Conservation (phyloP, 2,888 invertebrate genomes). For the Agelastica alni region DNA sequence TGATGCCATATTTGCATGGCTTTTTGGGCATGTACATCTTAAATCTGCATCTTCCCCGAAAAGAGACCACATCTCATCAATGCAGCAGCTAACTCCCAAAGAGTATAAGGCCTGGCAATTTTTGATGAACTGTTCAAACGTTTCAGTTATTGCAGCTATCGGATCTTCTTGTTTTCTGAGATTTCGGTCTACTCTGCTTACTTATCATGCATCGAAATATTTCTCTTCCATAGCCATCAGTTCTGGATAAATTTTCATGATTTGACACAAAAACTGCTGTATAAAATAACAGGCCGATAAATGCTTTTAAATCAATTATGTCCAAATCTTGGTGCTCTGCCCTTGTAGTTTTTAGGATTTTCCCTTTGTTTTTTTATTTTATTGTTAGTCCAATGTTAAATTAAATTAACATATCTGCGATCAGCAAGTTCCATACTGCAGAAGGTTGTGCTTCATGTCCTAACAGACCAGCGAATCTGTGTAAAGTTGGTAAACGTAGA, state of each 20-base stretch:
- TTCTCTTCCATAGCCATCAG: slow-evolving; percentile 36
- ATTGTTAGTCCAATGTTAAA: slow-evolving; percentile 2
- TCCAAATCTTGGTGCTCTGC: too few species aligned
- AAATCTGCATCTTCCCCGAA: not conserved
- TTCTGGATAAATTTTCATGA: slow-evolving; percentile 31
- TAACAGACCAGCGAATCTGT: not conserved
- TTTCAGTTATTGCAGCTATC: not conserved
- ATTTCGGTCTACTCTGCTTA: slow-evolving; percentile 10
- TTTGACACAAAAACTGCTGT: too few species aligned
- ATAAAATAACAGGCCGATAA: too few species aligned
- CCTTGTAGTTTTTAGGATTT: slow-evolving; percentile 1
- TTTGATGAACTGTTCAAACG: not conserved
- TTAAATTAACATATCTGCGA: slow-evolving; percentile 4
- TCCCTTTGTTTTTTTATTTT: slow-evolving; percentile 6
- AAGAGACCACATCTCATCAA: not conserved
- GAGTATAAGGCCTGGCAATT: not conserved
- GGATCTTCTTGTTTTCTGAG: not conserved
- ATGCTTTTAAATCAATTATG: too few species aligned
- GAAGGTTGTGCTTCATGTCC: not conserved
- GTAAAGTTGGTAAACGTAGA: slow-evolving; percentile 6
- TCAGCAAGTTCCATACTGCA: slow-evolving; percentile 5
- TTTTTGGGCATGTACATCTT: not conserved
- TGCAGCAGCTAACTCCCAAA: not conserved
- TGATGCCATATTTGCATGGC: too few species aligned
- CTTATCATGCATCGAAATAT: slow-evolving; percentile 37